Conservation (phyloP, 2,888 invertebrate species). For the Dicycla oo region DNA sequence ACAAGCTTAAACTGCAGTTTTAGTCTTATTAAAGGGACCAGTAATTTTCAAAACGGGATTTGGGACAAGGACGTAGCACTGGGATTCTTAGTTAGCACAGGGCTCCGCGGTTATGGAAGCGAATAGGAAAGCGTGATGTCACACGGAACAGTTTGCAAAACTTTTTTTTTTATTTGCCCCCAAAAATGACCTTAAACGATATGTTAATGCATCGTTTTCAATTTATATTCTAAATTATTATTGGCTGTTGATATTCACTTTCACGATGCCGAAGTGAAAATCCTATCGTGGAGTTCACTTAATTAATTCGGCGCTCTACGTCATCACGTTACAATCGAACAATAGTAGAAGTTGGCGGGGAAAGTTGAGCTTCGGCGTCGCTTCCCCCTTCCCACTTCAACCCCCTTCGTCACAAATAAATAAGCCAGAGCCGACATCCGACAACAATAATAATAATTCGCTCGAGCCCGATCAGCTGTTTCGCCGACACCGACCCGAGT, state of each 20-base stretch:
- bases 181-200: neutral
- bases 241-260: constrained; percentile 35
- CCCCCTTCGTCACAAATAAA: constrained; percentile 86
- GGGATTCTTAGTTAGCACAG: neutral
- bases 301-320: constrained; percentile 64
- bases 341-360: constrained; percentile 77
- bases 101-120: neutral
- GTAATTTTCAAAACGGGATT: neutral
- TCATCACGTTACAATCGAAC: constrained; percentile 72
- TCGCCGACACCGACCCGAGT: constrained; percentile 88
- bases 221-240: constrained; percentile 2
- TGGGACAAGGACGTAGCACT: neutral
- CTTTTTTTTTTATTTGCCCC: no score
- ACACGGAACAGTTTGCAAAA: no score
- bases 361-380: constrained; percentile 78
- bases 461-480: constrained; percentile 89
- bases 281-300: constrained; percentile 35
- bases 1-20: neutral
- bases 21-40: neutral
- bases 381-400: constrained; percentile 73
- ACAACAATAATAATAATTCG: constrained; percentile 89
- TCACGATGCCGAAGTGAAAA: constrained; percentile 22
- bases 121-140: neutral
- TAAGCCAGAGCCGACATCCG: constrained; percentile 86
- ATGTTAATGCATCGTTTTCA: neutral